Percentiles rank a stretch among this genome's conserved stretches.
phyloP scores from a whole-genome alignment of 2,888 invertebrate genomes.

The Folsomia candida region DNA sequence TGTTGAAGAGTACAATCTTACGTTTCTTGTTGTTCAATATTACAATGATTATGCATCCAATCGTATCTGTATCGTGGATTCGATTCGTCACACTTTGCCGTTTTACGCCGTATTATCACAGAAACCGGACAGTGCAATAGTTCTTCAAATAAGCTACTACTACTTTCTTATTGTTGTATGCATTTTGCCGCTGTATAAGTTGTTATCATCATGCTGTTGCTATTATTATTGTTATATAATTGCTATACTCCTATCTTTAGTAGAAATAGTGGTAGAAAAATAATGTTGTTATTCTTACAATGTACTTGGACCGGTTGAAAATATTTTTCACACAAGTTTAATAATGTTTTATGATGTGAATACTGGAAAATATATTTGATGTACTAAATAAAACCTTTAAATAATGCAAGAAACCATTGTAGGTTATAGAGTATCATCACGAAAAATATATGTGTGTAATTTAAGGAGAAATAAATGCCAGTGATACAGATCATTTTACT shows the following conservation, averaged over 20 bases:
- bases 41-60: background rate
- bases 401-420: background rate
- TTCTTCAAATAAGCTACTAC: background rate
- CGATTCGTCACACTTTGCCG: too few relatives aligned
- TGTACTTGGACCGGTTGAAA: background rate
- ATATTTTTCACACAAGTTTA: background rate
- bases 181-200: too few relatives aligned
- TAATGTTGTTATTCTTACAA: background rate
- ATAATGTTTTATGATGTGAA: background rate
- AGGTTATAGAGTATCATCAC: background rate
- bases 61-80: too few relatives aligned
- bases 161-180: background rate
- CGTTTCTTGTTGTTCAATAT: background rate
- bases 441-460: background rate
- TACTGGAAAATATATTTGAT: background rate
- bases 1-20: background rate
- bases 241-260: too few relatives aligned
- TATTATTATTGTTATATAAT: background rate
- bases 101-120: too few relatives aligned
- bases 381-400: background rate
- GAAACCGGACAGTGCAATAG: background rate
- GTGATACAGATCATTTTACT: constrained; percentile 17
- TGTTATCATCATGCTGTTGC: background rate
- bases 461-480: constrained; percentile 17
- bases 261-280: too few relatives aligned